Base-by-base conservation (phyloP, 2,888 invertebrate genomes). In the Mactromeris polynyma region DNA sequence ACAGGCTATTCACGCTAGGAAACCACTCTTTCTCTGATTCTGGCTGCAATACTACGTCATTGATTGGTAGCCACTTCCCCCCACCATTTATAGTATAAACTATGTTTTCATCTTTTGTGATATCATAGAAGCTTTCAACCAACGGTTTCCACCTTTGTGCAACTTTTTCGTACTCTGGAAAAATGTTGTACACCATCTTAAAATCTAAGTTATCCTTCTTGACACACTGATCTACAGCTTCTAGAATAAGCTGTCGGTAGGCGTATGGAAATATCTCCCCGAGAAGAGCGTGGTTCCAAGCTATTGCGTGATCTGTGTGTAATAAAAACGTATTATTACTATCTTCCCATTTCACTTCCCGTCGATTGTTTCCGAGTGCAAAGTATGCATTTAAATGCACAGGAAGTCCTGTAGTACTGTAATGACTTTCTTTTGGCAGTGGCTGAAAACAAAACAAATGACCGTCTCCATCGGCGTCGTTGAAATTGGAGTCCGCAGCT, bases 391-490 rank as follows among this genome's bases (percentile, higher is more conserved):
- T 96, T 31, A 96, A 93, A 85, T 96, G 96, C 0, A 96, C 93
- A 2, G 96, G 96, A 9, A 96, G 92, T 9, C 96, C 96, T 14
- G 96, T 95, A 19, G 93, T 89, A 77, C 93, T 93, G 58, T 93
- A 90, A 26, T 40, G 38, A n/a, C 89, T 86, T 77, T 95, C 94
- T 40, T 93, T 80, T 6, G 96, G 95, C 21, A 96, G 93, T 14
- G 96, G 96, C 33, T 96, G 93, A 87, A 95, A 95, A 87, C 96
- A 96, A 88, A 95, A 96, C 7, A 96, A 91, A 42, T 96, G 96
- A 21, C 96, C 96, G 42, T 7, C 36, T 17, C 87, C 95, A 51
- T 86, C 87, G 33, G 86, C 84, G 26, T 89, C 85, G 9, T 79
- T 58, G 0, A 26, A n/a, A 21, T 46, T 46, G 17, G 26, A 26